These are phyloP conservation scores for Strigops habroptila DNA, from an alignment of 2,113 vertebrate genomes.

Conservation along the genomic window DNA sequence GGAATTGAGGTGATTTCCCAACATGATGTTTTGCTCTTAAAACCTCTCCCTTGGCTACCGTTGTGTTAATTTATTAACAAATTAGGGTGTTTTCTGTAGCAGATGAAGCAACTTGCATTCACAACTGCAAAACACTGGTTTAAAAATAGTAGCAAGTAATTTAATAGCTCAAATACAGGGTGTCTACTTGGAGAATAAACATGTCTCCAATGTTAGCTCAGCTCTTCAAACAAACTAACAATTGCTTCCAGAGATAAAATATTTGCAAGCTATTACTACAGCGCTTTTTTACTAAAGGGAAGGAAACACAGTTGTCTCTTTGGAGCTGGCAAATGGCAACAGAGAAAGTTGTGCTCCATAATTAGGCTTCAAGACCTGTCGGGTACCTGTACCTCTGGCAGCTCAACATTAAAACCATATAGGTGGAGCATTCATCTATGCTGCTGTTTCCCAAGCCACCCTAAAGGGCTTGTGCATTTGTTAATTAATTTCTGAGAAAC, in stretches of 20 bases:
- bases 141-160: background rate
- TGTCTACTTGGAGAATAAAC: constrained; percentile 21
- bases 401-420: background rate
- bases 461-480: background rate
- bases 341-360: background rate
- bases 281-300: background rate
- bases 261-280: constrained; percentile 45
- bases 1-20: background rate
- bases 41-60: background rate
- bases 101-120: background rate
- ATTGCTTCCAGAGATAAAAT: constrained; percentile 44
- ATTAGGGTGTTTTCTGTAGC: background rate
- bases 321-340: background rate
- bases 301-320: constrained; percentile 14
- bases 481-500: background rate
- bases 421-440: background rate
- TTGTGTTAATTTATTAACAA: background rate
- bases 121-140: background rate
- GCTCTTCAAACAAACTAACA: constrained; percentile 46
- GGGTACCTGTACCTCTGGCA: background rate
- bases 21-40: background rate
- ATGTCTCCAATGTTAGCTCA: constrained; percentile 20
- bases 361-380: background rate
- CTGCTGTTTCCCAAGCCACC: background rate
- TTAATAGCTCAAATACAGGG: background rate